A percentile compares a stretch with the other conserved stretches of the same genome.
phyloP scores from a whole-genome alignment of 1,140 invertebrate species.

The Drosophila ogumai region DNA sequence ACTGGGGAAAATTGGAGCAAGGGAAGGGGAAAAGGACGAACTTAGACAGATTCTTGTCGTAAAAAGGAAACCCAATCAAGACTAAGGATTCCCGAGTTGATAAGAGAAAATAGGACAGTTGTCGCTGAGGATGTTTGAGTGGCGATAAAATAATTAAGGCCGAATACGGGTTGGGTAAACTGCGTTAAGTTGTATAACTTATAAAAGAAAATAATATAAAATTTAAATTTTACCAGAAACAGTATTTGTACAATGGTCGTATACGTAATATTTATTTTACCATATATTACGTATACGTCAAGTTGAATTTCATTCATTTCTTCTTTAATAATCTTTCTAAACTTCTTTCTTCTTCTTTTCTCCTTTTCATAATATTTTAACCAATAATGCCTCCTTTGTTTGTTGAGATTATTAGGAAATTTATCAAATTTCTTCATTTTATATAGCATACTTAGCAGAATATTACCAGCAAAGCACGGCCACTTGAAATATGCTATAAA shows the following conservation, averaged over 20 bases:
- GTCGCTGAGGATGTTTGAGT: background rate
- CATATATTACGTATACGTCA: background rate
- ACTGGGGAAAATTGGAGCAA: slow-evolving; percentile 7
- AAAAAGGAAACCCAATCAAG: slow-evolving; percentile 22
- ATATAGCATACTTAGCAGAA: slow-evolving; percentile 36
- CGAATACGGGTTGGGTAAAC: no score
- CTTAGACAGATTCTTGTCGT: slow-evolving; percentile 18
- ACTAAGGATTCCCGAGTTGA: slow-evolving; percentile 8
- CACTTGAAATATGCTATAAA: slow-evolving; percentile 20
- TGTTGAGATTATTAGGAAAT: no score
- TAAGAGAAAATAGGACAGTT: background rate
- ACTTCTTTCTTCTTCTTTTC: no score
- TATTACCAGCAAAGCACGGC: background rate
- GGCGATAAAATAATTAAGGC: background rate
- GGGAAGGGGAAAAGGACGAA: slow-evolving; percentile 10
- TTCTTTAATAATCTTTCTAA: background rate
- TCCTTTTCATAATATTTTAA: background rate
- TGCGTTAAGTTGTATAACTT: background rate
- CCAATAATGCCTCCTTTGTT: accelerated
- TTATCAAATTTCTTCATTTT: background rate
- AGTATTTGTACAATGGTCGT: background rate
- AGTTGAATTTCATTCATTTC: background rate
- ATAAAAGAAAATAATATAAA: no score
- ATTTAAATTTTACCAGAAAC: background rate
- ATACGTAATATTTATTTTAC: slow-evolving; percentile 3